Base-by-base conservation (phyloP, 2,797 vertebrate genomes). In the Synanceia verrucosa region DNA sequence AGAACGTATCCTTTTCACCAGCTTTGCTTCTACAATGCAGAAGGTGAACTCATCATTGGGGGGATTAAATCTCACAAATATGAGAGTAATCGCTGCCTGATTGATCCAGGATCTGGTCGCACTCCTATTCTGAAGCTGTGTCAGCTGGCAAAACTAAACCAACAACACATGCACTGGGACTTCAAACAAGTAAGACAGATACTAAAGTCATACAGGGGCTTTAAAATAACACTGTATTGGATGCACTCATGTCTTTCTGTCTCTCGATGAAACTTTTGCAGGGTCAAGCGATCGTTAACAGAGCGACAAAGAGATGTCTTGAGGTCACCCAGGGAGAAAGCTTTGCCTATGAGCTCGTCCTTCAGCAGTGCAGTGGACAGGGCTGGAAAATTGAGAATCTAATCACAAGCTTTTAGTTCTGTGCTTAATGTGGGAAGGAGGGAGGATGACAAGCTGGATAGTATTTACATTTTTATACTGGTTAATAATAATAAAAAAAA, bases 261-360 rank as follows among this genome's bases (percentile, higher is more conserved):
- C 21, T 53, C 18, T 26, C 55, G 16, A 34, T 59, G 10, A 53
- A 39, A 5, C 47, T 14, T 68, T 70, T 74, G 33, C 78, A 91
- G 86, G 84, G 86, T 9, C 21, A 65, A 46, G 73, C 48, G 0
- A 88, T 90, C 59, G 78, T 36, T 47, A 91, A 91, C 78, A 87
- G 68, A 62, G 60, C 24, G n/a, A 89, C 84, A 16, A 55, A 79
- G 5, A 60, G 81, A 53, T 91, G 90, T 62, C 73, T 89, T 6
- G 88, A 91, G 68, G 41, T 91, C 1, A 53, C 26, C 19, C 50
- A 50, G n/a, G 33, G 64, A 29, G 10, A 53, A 57, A 43, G 16
- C 44, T 2, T 4, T 1, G 3, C 48, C 34, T 86, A 82, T 41
- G 13, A 73, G 18, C 64, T 89, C 4, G 43, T 89, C 50, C 39